Base-by-base conservation (phyloP, 2,797 vertebrate genomes). In the Tapera naevia region DNA sequence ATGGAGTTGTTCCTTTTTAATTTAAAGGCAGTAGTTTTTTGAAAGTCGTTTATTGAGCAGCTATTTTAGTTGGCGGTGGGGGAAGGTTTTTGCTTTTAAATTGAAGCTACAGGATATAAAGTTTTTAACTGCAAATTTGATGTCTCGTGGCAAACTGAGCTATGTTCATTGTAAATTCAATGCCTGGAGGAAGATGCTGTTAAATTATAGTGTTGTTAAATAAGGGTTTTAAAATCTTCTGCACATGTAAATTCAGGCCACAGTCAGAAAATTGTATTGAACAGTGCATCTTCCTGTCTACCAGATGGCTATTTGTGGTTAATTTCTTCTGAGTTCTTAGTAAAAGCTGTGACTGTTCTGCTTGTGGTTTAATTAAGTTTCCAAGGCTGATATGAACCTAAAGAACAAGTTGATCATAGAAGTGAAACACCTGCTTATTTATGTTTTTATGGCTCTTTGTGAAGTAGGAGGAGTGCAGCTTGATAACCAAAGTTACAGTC, bases 241-340 rank as follows among this genome's bases (percentile, higher is more conserved):
- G 0, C 3, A 0, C 28, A 17, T 28, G 8, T 56, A 67, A 65
- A 27, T 73, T 35, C 6, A 39, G 25, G 4, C 58, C 85, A 14
- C 35, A 73, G 30, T n/a, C 67, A 91, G 66, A 25, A 74, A 90
- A 30, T 23, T 13, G 5, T n/a, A 15, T 15, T 65, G 54, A 79
- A 23, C 13, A 54, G 45, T n/a, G 13, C 2, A 2, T 70, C 22
- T 65, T 15, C 69, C 43, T 66, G 23, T 60, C 10, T 43, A 19
- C 23, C 23, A 67, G 39, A 27, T 39, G 53, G 12, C 48, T 18
- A 13, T 84, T 56, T 6, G 6, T 64, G 28, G 57, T 13, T 64
- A 12, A 58, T 64, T 70, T 67, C 6, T 60, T 88, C 25, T 74
- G 53, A 28, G 28, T 88, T 65, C 17, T 79, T 51, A 35, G 32